Conservation (phyloP, 2,113 vertebrate genomes). For the Archocentrus centrarchus region DNA sequence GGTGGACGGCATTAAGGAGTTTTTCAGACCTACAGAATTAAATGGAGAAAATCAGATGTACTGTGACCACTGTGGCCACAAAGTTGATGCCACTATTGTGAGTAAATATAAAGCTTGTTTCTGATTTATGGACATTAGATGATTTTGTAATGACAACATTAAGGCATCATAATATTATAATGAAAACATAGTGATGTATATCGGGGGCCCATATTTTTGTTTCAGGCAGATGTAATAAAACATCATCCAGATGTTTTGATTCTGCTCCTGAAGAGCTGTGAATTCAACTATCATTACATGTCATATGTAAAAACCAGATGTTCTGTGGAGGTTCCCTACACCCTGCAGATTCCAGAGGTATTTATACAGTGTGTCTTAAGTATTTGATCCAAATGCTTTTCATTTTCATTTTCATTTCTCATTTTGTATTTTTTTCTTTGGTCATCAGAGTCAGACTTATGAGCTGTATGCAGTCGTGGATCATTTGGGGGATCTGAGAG, state of each 20-base stretch:
- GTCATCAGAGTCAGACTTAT: not conserved
- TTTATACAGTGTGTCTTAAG: not conserved
- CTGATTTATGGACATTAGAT: not conserved
- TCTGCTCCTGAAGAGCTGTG: not conserved
- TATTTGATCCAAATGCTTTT: fast-evolving
- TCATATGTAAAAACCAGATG: not conserved
- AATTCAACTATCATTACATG: not conserved
- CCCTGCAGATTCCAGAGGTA: not conserved
- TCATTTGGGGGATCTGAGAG: not conserved
- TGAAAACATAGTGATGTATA: not conserved
- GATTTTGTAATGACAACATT: not conserved
- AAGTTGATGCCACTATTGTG: not conserved
- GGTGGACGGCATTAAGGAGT: not conserved
- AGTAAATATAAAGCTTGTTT: fast-evolving
- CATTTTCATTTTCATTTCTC: fast-evolving
- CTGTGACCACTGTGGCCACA: not conserved
- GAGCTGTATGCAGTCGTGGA: conserved; percentile 1
- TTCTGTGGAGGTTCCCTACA: not conserved
- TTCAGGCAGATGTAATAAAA: not conserved
- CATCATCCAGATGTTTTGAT: not conserved
- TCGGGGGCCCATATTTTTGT: not conserved
- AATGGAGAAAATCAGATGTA: not conserved
- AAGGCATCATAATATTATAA: not conserved
- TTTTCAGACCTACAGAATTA: not conserved
- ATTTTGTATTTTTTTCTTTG: not conserved